Conservation (phyloP, 2,888 invertebrate genomes). For the Apodemia mormo region DNA sequence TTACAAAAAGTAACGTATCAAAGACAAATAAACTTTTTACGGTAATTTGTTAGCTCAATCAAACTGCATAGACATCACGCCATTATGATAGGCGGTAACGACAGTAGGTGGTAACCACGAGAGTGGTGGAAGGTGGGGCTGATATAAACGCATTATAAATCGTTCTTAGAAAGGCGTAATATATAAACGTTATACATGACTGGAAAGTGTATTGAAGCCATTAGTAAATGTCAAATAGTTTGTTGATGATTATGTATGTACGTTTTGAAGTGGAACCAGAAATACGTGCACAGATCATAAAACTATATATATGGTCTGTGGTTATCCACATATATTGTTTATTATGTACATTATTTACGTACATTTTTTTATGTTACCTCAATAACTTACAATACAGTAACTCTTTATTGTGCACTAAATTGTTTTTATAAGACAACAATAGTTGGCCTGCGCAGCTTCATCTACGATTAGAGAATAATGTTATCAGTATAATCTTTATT, state of each 20-base stretch:
- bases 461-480: too few species aligned
- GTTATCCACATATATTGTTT: neutral
- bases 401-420: too few species aligned
- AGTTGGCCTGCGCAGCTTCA: too few species aligned
- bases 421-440: too few species aligned
- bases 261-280: neutral
- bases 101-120: slow-evolving; percentile 20
- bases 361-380: too few species aligned
- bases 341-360: neutral
- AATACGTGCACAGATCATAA: neutral
- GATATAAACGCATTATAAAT: neutral
- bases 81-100: slow-evolving; percentile 31
- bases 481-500: too few species aligned
- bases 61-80: slow-evolving; percentile 25
- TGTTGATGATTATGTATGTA: slow-evolving; percentile 5
- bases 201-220: slow-evolving; percentile 10
- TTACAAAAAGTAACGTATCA: neutral
- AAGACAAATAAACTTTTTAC: neutral
- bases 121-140: slow-evolving; percentile 6
- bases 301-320: too few species aligned
- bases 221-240: neutral
- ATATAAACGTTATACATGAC: slow-evolving; percentile 8
- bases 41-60: neutral
- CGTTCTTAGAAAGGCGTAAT: slow-evolving; percentile 19
- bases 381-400: too few species aligned